Evolutionary conservation across 2,113 vertebrate genomes (phyloP), one percentile per base, ranked within the genome.

Genomic region (Campylomormyrus numenius): DNA sequence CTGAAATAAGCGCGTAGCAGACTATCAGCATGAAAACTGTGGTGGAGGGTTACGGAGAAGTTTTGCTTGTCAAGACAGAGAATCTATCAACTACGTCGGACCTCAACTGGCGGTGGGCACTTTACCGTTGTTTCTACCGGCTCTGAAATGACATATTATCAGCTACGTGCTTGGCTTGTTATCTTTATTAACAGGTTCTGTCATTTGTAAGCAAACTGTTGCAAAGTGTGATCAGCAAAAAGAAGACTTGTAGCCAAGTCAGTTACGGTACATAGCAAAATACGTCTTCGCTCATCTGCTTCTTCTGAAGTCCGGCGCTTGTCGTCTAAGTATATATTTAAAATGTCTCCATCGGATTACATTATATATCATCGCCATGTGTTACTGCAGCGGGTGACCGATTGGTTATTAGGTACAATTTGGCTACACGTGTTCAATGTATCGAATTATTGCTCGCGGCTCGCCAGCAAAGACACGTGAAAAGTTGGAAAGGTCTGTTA

Each of bases 21-120:
- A 91, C 90, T 88, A 91, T 24, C 94, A 95, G 94, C 92, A 95
- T 94, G 94, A 93, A 95, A 93, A 91, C 89, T 90, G 93, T 85
- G 91, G 92, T 70, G 92, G 91, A 91, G 91, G 85, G 94, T 92
- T 45, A 93, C 92, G 93, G 94, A 95, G 92, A 93, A 92, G 93
- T 91, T 88, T 90, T 91, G 58, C 31, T 74, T 92, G 90, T 91
- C 90, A 62, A 74, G 85, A 86, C 87, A 19, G 94, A 93, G 93
- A 89, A 85, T 45, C 85, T 15, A 58, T 83, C 62, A 83, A n/a
- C 45, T 45, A 74, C 52, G 90, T 90, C 89, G 56, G 92, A 35
- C 35, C 87, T 92, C 88, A 45, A 85, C 90, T 86, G 94, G 95
- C 90, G 86, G 90, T 90, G 74, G 74, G 90, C 52, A 90, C 24